Conservation (phyloP, 2,888 invertebrate genomes). For the Hirtodrosophila duncani region DNA sequence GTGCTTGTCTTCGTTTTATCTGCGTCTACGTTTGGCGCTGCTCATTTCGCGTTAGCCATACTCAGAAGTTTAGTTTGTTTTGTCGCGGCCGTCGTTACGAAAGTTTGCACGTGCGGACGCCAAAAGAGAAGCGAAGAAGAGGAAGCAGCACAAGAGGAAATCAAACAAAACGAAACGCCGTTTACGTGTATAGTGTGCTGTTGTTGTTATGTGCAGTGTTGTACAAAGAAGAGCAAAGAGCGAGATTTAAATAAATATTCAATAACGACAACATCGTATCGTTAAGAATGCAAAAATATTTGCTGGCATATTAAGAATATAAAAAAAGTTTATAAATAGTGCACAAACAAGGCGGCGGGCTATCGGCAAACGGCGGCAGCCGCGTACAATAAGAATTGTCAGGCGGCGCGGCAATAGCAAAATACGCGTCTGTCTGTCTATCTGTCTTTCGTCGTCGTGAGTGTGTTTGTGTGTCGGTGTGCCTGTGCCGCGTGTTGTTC, state of each 20-base stretch:
- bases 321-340: slow-evolving; percentile 65
- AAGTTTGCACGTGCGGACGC: slow-evolving; percentile 62
- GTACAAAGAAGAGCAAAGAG: slow-evolving; percentile 40
- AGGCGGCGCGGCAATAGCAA: slow-evolving; percentile 36
- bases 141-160: slow-evolving; percentile 12
- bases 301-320: slow-evolving; percentile 36
- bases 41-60: neutral
- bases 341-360: slow-evolving; percentile 55
- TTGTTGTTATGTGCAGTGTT: slow-evolving; percentile 22
- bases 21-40: too few species aligned
- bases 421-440: neutral
- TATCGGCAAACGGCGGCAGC: slow-evolving; percentile 24
- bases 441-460: neutral
- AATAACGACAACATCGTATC: slow-evolving; percentile 35
- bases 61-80: slow-evolving; percentile 35
- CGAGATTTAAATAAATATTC: slow-evolving; percentile 53
- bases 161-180: slow-evolving; percentile 43
- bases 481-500: too few species aligned
- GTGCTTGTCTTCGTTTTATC: too few species aligned
- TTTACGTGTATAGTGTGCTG: slow-evolving; percentile 21
- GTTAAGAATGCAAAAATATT: slow-evolving; percentile 24
- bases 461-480: slow-evolving; percentile 21
- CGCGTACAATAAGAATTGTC: slow-evolving; percentile 59
- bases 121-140: slow-evolving; percentile 12
- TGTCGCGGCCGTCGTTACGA: slow-evolving; percentile 54